Percentiles rank a stretch among this genome's conserved stretches.
These are phyloP conservation scores for Gymnopithys bicolor DNA, from an alignment of 2,797 vertebrate species.

Conservation along the genomic window DNA sequence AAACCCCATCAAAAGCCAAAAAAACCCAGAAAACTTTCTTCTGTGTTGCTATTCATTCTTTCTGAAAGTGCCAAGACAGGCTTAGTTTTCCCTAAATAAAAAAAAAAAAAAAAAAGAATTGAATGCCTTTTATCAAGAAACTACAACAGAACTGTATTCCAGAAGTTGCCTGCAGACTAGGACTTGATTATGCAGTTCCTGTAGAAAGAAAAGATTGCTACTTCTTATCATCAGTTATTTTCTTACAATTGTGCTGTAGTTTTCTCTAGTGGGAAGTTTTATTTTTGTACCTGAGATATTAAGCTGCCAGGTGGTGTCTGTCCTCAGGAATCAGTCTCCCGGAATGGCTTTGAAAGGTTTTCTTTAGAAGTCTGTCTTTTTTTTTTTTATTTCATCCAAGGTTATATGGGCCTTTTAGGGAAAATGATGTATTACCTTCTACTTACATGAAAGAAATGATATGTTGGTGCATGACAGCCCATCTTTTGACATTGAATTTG, in stretches of 20 bases:
- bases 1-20: neutral
- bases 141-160: neutral
- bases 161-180: neutral
- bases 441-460: neutral
- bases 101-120: neutral
- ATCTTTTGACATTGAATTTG: neutral
- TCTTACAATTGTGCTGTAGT: neutral
- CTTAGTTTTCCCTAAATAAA: neutral
- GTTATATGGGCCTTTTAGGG: neutral
- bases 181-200: neutral
- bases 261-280: neutral
- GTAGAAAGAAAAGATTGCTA: neutral
- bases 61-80: neutral
- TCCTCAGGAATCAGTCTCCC: neutral
- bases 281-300: neutral
- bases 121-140: neutral
- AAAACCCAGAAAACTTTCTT: neutral
- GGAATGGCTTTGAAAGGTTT: neutral
- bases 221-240: neutral
- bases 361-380: neutral
- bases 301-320: neutral
- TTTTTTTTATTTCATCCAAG: neutral
- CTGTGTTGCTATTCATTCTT: neutral
- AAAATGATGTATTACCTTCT: neutral
- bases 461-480: neutral